Base-by-base conservation (phyloP, 2,888 invertebrate genomes). In the Oxyteleia sp. region DNA sequence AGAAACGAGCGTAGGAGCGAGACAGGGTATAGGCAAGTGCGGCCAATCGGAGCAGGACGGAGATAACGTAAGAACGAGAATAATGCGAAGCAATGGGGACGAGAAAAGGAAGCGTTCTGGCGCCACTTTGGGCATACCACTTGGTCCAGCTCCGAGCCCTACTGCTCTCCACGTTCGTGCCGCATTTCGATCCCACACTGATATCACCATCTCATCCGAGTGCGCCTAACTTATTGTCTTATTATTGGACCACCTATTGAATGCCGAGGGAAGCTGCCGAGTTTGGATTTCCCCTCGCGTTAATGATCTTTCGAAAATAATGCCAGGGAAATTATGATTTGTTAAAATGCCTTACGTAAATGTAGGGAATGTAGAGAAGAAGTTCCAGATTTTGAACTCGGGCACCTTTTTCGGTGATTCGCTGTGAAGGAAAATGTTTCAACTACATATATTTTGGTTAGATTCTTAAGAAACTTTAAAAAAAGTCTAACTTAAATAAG, bases 161-260 rank as follows among this genome's bases (percentile, higher is more conserved):
- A 69, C 76, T 74, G 61, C 72, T 79, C 55, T 78, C 55, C 71
- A 66, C 61, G 59, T 82, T 78, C 85, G 79, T 84, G 82, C 85
- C 86, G 87, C 88, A 88, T 90, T 89, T 90, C 88, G 89, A 91
- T 90, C 88, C 89, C 89, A 90, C 91, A 89, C 89, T 89, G 90
- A 91, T 90, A 89, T 82, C 85, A 83, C 84, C 75, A 80, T 82
- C 84, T 88, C 78, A 80, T 85, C 84, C 87, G 83, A 85, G 71
- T 84, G 86, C 86, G 85, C 82, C 87, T 86, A 90, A 90, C 90
- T 91, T 92, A 92, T 91, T 91, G 90, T 91, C 90, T 90, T 92
- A 91, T 92, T 92, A 91, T 91, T 91, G 91, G 92, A 93, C 92
- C 92, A 93, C 92, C 92, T 92, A 89, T 85, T 63, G 69, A 49